Evolutionary conservation across 2,888 invertebrate species (phyloP), one percentile per base, ranked within the genome.

Genomic region (Dasysyrphus albostriatus): DNA sequence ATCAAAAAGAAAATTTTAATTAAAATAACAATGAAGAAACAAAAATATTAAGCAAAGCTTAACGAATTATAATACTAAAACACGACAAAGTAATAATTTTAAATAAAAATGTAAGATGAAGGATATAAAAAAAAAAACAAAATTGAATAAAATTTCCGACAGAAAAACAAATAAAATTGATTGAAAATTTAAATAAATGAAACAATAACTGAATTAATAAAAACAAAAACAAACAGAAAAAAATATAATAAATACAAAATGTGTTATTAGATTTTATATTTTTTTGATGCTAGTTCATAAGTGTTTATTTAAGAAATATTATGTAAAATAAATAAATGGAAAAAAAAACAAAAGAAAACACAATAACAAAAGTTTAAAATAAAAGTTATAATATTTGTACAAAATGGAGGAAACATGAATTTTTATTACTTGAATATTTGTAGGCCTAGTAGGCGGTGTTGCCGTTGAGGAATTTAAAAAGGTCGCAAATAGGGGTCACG

Each of bases 221-320:
- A 34, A 34, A 69, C 54, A 63, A 70, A 12, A 24, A 24, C 8
- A 37, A 39, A 16, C 42, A 42, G 39, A 37, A 59, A 39, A 39
- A 42, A 58, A 72, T 32, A 49, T 49, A 82, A 65, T 65, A 78
- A 63, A 76, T 67, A 49, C 79, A 83, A 67, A 87, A 87, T 88
- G 88, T 88, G 88, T 88, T 88, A 88, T 87, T 88, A 88, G 88
- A 88, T 88, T 88, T 88, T 88, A 88, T 88, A 88, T 88, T 88
- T 88, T 88, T 88, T 88, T 82, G 88, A 88, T 80, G 88, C 79
- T 88, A 88, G 88, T 85, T 72, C 47, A 77, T 88, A 88, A 88
- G 88, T 82, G 88, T 88, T 84, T 88, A 83, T 84, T 88, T 88
- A 88, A 88, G 84, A 78, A 84, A 81, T 77, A 84, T 73, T 77